phyloP scores from a whole-genome alignment of 2,113 vertebrate genomes.

The Gila orcuttii region DNA sequence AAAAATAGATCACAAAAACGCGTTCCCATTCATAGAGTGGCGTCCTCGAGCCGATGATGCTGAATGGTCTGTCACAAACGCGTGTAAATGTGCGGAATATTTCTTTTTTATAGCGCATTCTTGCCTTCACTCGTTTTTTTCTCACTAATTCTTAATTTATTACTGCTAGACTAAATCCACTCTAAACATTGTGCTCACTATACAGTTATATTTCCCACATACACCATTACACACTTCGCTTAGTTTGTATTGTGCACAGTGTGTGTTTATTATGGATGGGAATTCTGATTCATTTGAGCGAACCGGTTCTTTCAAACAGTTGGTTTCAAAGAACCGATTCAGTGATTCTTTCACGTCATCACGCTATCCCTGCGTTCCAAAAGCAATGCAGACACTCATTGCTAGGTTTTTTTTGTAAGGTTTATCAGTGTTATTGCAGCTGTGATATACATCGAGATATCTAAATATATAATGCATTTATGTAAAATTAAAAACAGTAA shows the following conservation, averaged over 20 bases:
- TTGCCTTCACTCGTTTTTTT: not conserved
- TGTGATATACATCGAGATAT: not conserved
- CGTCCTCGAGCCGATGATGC: constrained; percentile 1
- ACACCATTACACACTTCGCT: not conserved
- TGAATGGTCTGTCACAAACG: not conserved
- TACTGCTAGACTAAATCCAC: not conserved
- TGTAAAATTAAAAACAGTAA: not conserved
- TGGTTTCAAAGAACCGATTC: not conserved
- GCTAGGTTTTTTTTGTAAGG: not conserved
- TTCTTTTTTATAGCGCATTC: not conserved
- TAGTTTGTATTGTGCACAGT: too few relatives aligned
- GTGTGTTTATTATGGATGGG: not conserved
- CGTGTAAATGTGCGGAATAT: not conserved
- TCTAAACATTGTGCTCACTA: not conserved
- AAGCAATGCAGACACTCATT: not conserved
- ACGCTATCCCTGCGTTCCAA: not conserved
- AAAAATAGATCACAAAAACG: constrained; percentile 22
- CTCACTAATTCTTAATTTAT: not conserved
- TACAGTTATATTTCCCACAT: not conserved
- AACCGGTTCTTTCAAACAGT: not conserved
- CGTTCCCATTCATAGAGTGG: not conserved
- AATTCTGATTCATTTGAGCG: not conserved
- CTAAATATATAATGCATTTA: not conserved
- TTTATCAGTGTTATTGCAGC: not conserved
- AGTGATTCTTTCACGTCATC: not conserved